Evolutionary conservation across 1,140 invertebrate genomes (phyloP), one percentile per base, ranked within the genome.

Genomic region (Archegozetes longisetosus): DNA sequence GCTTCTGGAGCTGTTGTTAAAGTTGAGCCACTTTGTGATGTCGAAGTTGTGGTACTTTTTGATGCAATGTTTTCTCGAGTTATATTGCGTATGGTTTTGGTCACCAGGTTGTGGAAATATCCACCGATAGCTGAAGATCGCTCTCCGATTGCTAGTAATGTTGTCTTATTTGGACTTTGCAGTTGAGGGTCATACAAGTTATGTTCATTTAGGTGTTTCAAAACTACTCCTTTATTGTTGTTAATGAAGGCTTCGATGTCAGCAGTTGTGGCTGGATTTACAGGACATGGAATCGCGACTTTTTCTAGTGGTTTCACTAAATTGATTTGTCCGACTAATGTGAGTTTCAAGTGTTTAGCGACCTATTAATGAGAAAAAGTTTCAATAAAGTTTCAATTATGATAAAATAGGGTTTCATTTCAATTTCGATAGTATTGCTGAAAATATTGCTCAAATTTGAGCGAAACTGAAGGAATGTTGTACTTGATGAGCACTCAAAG

Each of bases 91-190:
- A 64, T 61, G 2, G 61, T 27, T 55, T 61, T 66, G 13, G 62
- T 62, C 12, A 66, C 20, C n/a, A 66, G 48, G n/a, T 56, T 63
- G 49, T 62, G 58, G 52, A 66, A 64, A 55, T 64, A 64, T n/a
- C 50, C 29, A 6, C 64, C 64, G 29, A 64, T 17, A 28, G 62
- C 26, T 17, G 64, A 61, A 13, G 61, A 20, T 26, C 61, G 52
- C n/a, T 62, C 62, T 12, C 57, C 62, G 50, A 66, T 46, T 27
- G 64, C 62, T 3, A 62, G 20, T 3, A 64, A 48, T 51, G 61
- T 50, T 23, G 53, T 56, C 27, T 57, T 62, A 23, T 24, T 58
- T 12, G 62, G 50, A 49, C 62, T 62, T 9, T 61, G 50, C 0
- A 65, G 25, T 56, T 65, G 20, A 14, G 64, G 64, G 29, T 65